phyloP scores from a whole-genome alignment of 2,113 vertebrate genomes.

The Acrocephalus kingi region DNA sequence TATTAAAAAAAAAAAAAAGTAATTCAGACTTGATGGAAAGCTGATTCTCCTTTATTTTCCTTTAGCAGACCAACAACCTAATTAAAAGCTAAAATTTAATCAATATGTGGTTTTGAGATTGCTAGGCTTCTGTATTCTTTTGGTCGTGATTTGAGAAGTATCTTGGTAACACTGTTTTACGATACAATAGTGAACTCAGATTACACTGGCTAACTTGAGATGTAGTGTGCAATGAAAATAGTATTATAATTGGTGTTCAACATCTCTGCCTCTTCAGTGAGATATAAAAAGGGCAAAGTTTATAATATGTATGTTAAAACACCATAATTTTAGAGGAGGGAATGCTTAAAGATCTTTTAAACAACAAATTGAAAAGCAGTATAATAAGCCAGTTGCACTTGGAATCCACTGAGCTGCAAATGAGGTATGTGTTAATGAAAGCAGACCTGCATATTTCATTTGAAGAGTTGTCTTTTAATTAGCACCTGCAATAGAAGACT shows the following conservation, averaged over 20 bases:
- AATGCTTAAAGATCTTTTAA: conserved; percentile 6
- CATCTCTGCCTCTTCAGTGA: not conserved
- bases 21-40: not conserved
- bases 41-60: not conserved
- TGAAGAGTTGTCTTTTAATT: conserved; percentile 5
- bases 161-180: not conserved
- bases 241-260: not conserved
- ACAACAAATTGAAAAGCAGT: not conserved
- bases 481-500: not conserved
- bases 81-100: conserved; percentile 28
- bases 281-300: conserved; percentile 17
- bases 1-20: not conserved
- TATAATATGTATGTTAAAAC: not conserved
- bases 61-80: conserved; percentile 1
- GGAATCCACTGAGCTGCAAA: not conserved
- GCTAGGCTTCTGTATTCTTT: not conserved
- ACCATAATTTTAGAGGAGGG: not conserved
- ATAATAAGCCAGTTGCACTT: not conserved
- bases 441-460: not conserved
- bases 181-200: not conserved
- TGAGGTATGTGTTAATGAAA: not conserved
- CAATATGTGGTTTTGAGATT: not conserved
- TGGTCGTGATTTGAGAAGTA: not conserved
- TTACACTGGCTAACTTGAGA: not conserved
- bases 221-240: not conserved